phyloP scores from a whole-genome alignment of 35 echinoderm and acorn worm species.

The Heliocidaris erythrogramma region DNA sequence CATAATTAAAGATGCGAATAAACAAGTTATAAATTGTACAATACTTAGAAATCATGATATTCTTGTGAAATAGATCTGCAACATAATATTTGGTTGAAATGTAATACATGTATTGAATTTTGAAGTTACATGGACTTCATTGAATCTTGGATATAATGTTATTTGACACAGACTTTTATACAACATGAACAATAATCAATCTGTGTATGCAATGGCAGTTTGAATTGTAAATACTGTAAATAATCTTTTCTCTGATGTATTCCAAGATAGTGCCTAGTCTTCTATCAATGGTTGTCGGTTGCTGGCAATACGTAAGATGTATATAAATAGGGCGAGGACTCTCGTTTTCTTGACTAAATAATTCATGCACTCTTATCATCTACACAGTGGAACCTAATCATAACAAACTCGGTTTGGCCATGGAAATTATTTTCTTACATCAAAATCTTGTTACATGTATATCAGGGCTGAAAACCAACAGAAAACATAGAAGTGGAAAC shows the following conservation, averaged over 20 bases:
- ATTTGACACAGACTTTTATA: neutral
- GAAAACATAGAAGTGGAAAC: too few relatives aligned
- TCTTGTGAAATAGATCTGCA: neutral
- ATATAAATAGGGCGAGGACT: neutral
- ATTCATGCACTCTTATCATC: neutral
- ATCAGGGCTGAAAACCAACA: too few relatives aligned
- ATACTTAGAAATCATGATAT: neutral
- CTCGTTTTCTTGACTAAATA: neutral
- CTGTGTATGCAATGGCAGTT: neutral
- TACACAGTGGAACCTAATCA: neutral
- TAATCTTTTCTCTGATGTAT: neutral
- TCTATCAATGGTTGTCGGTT: neutral
- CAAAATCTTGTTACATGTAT: too few relatives aligned
- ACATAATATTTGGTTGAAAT: too few relatives aligned
- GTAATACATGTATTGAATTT: too few relatives aligned
- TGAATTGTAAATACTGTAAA: neutral
- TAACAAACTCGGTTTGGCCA: too few relatives aligned
- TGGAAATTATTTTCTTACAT: too few relatives aligned
- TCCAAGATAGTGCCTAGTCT: neutral
- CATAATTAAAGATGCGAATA: neutral
- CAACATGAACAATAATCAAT: neutral
- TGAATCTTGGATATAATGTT: neutral
- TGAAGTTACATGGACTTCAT: too few relatives aligned
- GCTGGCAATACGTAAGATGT: neutral
- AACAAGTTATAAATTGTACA: neutral